Evolutionary conservation across 1,140 invertebrate genomes (phyloP), one percentile per base, ranked within the genome.

Genomic region (Camponotus vicinus): DNA sequence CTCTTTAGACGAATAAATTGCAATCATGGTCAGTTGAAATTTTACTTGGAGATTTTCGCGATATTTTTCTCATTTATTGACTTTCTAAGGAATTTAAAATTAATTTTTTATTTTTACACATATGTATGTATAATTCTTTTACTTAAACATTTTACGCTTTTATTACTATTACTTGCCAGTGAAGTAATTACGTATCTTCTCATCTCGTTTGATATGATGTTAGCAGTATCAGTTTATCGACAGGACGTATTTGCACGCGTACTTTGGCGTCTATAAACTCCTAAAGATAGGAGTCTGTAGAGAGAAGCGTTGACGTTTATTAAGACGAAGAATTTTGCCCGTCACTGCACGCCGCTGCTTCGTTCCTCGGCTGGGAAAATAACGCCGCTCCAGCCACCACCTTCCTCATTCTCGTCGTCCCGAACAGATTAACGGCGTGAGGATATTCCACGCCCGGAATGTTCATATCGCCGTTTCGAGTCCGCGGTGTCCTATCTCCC

Each of bases 371-470:
- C 18, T 34, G 69, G 52, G 79, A 83, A 83, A 83, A 75, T 83
- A 61, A 73, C 69, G 40, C 32, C 69, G 40, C 40, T 61, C 69
- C 40, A 75, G 37, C 69, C 69, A 52, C 57, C 49, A 45, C 40
- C 55, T 83, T 73, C 69, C 73, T 73, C 55, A 83, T 75, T 70
- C 69, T 61, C 79, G 40, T 70, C 61, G 63, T 34, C 18, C 40
- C 78, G 85, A 86, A 89, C 67, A 61, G 87, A 66, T 77, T 75
- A 69, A 86, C 85, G 80, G 63, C 57, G 63, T 64, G 76, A 57
- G 79, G 87, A 89, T 89, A 86, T 86, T 89, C 88, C 78, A 67
- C 73, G 83, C 32, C 63, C 78, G 85, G 85, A 84, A 66, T 64
- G 71, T 70, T 59, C 63, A 83, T 75, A 83, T 67, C 66, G 69